Evolutionary conservation across 2,888 invertebrate genomes (phyloP), one percentile per base, ranked within the genome.

Genomic region (Strigamia transsilvanica): DNA sequence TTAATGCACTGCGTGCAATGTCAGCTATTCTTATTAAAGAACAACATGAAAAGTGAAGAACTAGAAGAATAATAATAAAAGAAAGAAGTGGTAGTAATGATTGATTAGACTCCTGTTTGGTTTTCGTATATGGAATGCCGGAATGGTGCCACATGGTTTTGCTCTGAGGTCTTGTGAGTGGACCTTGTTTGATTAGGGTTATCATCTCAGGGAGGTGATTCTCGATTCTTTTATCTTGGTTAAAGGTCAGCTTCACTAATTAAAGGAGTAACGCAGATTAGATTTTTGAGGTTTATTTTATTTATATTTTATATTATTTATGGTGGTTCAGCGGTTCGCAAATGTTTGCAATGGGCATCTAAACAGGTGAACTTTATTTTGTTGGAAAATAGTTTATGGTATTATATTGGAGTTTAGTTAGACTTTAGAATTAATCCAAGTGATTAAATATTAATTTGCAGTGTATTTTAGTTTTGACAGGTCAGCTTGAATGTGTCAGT

Each of bases 401-500:
- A 21, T 56, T 56, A 56, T 27, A 56, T 56, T 56, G 56, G 18
- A 56, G 21, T 18, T 2, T 9, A 56, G 56, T 56, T 56, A 18
- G 1, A 56, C 9, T 73, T 13, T 73, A 27, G 73, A 73, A 73
- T 73, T 73, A 73, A 73, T 73, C 73, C 73, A 32, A 73, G 73
- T n/a, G 73, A 73, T 73, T 73, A 73, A 73, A 73, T 73, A 73
- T 73, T 73, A 73, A 73, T 73, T 73, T 73, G 27, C 15, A 32
- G 32, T 73, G 27, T 27, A 73, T 73, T 73, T 73, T 73, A 73
- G 73, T 27, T 73, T 51, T 73, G 73, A 73, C 73, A 73, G 73
- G 73, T 73, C 73, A 32, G 73, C 73, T 73, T 73, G 73, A 73
- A 32, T 73, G 73, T 73, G 32, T 73, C 73, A 73, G 73, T 73